Percentiles rank a stretch among this genome's conserved stretches.
Conservation (phyloP, 1,140 invertebrate species). For the Lucilia sericata region DNA sequence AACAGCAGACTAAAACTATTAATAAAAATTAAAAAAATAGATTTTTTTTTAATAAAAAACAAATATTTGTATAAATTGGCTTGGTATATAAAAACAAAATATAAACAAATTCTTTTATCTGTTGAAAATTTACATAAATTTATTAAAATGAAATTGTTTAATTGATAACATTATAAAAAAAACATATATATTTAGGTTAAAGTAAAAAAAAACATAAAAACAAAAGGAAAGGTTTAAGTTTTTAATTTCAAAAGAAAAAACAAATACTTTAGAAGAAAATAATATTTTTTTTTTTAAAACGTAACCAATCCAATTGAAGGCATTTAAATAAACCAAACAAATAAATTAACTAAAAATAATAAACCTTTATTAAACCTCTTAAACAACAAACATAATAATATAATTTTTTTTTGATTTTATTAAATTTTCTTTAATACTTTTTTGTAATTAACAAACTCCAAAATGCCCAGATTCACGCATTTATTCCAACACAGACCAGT, state of each 20-base stretch:
- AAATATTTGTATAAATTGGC: too few species aligned
- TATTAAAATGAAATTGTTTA: conserved; percentile 6
- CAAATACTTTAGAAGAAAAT: neutral
- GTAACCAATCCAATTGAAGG: conserved; percentile 41
- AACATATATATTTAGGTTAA: neutral
- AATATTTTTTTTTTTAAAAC: neutral
- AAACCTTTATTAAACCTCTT: conserved; percentile 6
- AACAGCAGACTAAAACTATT: too few species aligned
- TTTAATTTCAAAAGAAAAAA: neutral
- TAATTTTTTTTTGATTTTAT: neutral
- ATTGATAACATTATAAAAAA: neutral
- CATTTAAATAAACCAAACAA: conserved; percentile 31
- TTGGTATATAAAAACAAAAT: neutral
- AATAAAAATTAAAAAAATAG: too few species aligned
- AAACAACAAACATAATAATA: too few species aligned
- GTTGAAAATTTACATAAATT: conserved; percentile 13
- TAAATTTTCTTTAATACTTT: neutral
- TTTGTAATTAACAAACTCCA: neutral
- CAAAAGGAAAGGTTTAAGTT: neutral
- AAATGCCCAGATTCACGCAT: neutral
- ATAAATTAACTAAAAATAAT: neutral
- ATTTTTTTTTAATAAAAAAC: too few species aligned
- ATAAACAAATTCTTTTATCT: neutral
- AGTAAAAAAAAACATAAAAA: neutral
- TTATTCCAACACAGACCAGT: neutral